phyloP scores from a whole-genome alignment of 1,140 invertebrate genomes.

The Manduca sexta region DNA sequence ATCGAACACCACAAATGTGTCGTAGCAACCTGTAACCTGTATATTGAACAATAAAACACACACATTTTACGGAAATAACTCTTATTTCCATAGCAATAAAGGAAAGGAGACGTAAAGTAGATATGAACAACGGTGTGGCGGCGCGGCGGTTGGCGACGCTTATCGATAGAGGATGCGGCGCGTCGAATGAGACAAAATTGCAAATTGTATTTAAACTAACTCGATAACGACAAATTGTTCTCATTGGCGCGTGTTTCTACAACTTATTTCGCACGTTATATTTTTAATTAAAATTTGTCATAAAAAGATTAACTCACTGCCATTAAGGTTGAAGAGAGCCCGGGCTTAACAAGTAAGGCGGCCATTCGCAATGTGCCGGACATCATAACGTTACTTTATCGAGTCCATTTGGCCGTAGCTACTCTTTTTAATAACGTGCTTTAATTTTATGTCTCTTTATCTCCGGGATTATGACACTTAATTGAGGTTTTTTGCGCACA shows the following conservation, averaged over 20 bases:
- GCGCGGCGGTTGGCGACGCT: constrained; percentile 15
- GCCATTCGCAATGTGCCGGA: constrained; percentile 41
- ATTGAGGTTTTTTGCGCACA: constrained; percentile 47
- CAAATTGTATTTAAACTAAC: constrained; percentile 45
- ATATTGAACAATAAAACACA: not conserved
- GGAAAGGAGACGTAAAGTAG: not conserved
- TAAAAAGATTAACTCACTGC: no score
- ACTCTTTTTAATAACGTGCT: constrained; percentile 63
- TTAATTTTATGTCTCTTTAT: constrained; percentile 63
- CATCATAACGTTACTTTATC: constrained; percentile 52
- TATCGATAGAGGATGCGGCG: constrained; percentile 32
- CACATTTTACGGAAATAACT: not conserved
- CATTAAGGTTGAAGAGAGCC: constrained; percentile 18
- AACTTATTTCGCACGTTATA: not conserved
- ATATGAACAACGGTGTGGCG: constrained; percentile 16
- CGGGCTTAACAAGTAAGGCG: constrained; percentile 32
- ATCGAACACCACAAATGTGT: constrained; percentile 18
- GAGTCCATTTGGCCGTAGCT: constrained; percentile 54
- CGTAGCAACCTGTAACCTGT: constrained; percentile 26
- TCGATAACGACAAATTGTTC: constrained; percentile 37
- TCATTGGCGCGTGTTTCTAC: no score
- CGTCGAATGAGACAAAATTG: constrained; percentile 33
- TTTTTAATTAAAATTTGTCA: no score
- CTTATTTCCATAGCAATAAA: not conserved
- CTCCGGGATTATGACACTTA: constrained; percentile 45